Base-by-base conservation (phyloP, 2,888 invertebrate species). In the Abrostola triplasia region DNA sequence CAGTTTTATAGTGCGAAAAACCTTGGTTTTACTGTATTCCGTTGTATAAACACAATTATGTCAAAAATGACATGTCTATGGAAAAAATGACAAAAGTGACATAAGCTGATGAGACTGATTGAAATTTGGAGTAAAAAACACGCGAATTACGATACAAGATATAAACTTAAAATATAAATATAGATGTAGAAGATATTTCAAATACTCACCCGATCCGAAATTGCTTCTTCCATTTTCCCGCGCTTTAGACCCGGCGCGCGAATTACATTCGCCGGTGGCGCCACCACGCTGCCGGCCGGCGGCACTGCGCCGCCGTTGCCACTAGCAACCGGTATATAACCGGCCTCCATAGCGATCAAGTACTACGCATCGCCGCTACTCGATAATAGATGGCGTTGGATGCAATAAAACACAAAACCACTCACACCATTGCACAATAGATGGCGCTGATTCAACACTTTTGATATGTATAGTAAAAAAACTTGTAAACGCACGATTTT, bases 211-310 rank as follows among this genome's bases (percentile, higher is more conserved):
- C 97, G 95, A 91, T 97, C 97, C 55, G 96, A 95, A 66, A 97
- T 96, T 63, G 97, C 96, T 78, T 97, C 96, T 84, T 97, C 97
- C 87, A 96, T 96, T 89, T 97, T 97, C 76, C 97, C 97, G 85
- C 97, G 95, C 85, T 97, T 97, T 80, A 97, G 92, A 41, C 96
- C 96, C 36, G 97, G 97, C 81, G 97, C 97, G 74, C 97, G 95
- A 70, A 97, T 95, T 53, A 97, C 96, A 85, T 97, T 96, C 81
- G 94, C 95, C 70, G 94, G 94, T 85, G 95, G 92, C 90, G 95
- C 92, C 90, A 90, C 85, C 59, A 91, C 87, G 77, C 70, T 56
- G 60, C 49, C 61, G 8, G 88, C 72, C 67, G 88, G 86, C 80
- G 88, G 86, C 76, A 83, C 82, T 61, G 72, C 78, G 40, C 82